Evolutionary conservation across 2,797 vertebrate species (phyloP).

Genomic region (Ispidina picta): DNA sequence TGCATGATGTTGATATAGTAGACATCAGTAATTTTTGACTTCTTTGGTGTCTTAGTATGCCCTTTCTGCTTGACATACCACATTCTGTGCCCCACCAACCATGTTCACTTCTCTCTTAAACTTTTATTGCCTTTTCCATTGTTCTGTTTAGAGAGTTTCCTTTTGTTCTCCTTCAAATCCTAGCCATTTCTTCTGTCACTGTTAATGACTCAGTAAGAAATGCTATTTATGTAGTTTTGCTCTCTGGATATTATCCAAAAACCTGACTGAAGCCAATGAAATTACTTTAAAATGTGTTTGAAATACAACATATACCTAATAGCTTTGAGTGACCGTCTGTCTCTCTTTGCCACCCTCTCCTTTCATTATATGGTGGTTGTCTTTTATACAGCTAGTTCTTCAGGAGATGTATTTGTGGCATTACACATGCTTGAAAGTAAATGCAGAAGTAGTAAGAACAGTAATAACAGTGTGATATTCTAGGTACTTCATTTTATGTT

Average conservation of each 20-base stretch:
- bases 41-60: not conserved
- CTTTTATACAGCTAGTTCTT: not conserved
- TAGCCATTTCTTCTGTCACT: not conserved
- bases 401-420: not conserved
- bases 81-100: not conserved
- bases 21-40: not conserved
- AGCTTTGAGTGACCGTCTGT: not conserved
- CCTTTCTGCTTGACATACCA: not conserved
- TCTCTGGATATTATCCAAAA: not conserved
- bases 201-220: not conserved
- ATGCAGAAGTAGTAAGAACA: not conserved
- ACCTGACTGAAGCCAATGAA: not conserved
- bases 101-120: not conserved
- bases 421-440: not conserved
- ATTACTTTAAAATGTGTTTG: not conserved
- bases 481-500: slow-evolving; percentile 10
- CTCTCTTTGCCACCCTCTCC: not conserved
- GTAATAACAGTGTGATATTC: slow-evolving; percentile 15
- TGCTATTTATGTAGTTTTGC: not conserved
- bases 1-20: not conserved
- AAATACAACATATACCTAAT: not conserved
- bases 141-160: not conserved
- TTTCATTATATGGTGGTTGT: not conserved
- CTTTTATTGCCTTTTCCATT: not conserved
- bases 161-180: not conserved